A percentile compares a stretch with the other conserved stretches of the same genome.
Evolutionary conservation across 2,113 vertebrate species (phyloP).

Genomic region (Tetraodon nigroviridis): DNA sequence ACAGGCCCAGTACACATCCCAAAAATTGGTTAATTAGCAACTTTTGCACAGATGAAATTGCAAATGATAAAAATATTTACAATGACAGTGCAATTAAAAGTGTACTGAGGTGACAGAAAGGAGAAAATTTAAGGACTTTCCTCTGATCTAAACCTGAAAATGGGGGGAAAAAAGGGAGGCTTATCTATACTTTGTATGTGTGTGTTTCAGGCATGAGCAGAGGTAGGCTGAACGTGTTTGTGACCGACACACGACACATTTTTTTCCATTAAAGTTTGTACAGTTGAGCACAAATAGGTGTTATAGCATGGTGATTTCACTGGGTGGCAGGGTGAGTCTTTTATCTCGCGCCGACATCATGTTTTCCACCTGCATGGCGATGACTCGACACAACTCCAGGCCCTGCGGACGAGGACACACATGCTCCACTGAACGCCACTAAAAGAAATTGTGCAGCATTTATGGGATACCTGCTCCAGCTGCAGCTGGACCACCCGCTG

Average conservation of each 20-base stretch:
- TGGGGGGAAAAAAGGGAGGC: slow-evolving; percentile 1
- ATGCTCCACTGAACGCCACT: not conserved
- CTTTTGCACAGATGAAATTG: slow-evolving; percentile 18
- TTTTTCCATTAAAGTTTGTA: not conserved
- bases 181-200: slow-evolving; percentile 3
- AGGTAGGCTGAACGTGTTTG: slow-evolving; percentile 36
- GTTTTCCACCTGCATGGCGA: slow-evolving; percentile 89
- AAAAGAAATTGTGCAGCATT: not conserved
- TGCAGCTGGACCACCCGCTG: slow-evolving; percentile 87
- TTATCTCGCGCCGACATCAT: slow-evolving; percentile 85
- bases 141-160: not conserved
- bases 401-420: slow-evolving; percentile 70
- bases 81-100: slow-evolving; percentile 20
- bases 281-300: not conserved
- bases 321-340: slow-evolving; percentile 86
- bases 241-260: not conserved
- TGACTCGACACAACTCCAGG: slow-evolving; percentile 90
- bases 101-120: slow-evolving; percentile 6
- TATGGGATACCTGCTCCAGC: slow-evolving; percentile 83
- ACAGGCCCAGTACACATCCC: slow-evolving; percentile 17
- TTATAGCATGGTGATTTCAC: slow-evolving; percentile 93
- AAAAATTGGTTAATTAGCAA: slow-evolving; percentile 1
- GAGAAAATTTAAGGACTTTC: not conserved
- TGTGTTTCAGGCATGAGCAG: slow-evolving; percentile 17
- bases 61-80: slow-evolving; percentile 8